Conservation (phyloP, 1,140 invertebrate genomes). For the Drosophila punjabiensis region DNA sequence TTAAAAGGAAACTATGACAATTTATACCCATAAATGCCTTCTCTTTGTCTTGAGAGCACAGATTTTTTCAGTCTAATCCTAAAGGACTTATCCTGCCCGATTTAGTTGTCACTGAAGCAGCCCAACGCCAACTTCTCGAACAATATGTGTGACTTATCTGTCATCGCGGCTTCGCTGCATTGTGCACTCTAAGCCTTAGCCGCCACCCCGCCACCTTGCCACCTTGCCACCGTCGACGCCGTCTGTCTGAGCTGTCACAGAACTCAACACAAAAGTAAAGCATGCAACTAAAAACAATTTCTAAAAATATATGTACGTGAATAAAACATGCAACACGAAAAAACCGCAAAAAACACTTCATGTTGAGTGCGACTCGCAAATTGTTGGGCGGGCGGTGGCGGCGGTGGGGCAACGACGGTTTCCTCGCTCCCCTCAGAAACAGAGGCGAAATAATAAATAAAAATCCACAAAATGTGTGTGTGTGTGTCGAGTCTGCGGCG, state of each 20-base stretch:
- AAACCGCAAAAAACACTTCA: constrained; percentile 75
- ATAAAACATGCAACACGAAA: constrained; percentile 69
- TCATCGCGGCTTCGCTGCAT: constrained; percentile 40
- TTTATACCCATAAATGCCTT: neutral
- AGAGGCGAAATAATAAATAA: constrained; percentile 76
- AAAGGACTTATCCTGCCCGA: neutral
- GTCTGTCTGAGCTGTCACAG: constrained; percentile 30
- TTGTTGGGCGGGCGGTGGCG: constrained; percentile 29
- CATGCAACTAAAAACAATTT: constrained; percentile 75
- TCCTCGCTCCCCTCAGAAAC: constrained; percentile 15
- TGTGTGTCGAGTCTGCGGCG: constrained; percentile 37
- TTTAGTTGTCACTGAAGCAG: constrained; percentile 5
- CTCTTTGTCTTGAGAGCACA: neutral
- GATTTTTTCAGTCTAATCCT: neutral
- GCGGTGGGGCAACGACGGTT: neutral
- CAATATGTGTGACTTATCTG: constrained; percentile 75
- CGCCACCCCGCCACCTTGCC: neutral
- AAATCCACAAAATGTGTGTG: constrained; percentile 68
- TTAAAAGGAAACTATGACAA: neutral
- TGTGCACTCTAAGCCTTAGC: constrained; percentile 13
- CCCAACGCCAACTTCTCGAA: constrained; percentile 16
- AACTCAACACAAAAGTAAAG: constrained; percentile 60
- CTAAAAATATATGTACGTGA: constrained; percentile 68
- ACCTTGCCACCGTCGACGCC: neutral
- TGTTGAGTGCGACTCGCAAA: constrained; percentile 70